A percentile compares a stretch with the other conserved stretches of the same genome.
Conservation (phyloP, 2,888 invertebrate genomes). For the Euzophera pinguis region DNA sequence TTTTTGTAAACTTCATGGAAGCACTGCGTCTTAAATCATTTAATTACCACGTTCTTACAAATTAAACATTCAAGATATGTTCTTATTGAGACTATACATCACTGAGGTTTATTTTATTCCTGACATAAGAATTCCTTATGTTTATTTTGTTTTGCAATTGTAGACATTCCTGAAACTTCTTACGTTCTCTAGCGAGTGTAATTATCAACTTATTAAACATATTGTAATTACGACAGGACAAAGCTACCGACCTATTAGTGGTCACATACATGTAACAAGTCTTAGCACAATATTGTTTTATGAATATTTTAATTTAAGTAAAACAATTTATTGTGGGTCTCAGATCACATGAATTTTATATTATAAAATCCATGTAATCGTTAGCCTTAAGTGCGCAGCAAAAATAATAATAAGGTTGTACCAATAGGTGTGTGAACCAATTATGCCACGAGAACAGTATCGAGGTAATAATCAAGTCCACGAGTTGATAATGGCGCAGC, state of each 20-base stretch:
- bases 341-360: background rate
- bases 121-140: slow-evolving; percentile 13
- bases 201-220: slow-evolving; percentile 9
- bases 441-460: slow-evolving; percentile 37
- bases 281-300: background rate
- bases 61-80: slow-evolving; percentile 34
- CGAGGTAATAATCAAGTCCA: slow-evolving; percentile 55
- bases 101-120: slow-evolving; percentile 13
- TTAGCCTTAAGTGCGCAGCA: slow-evolving; percentile 16
- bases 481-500: slow-evolving; percentile 55
- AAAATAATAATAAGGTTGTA: slow-evolving; percentile 26
- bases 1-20: slow-evolving; percentile 15
- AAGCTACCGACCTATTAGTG: slow-evolving; percentile 26
- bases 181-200: slow-evolving; percentile 33
- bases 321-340: background rate
- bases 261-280: slow-evolving; percentile 21
- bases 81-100: slow-evolving; percentile 32
- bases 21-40: slow-evolving; percentile 22
- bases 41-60: background rate
- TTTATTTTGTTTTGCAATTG: slow-evolving; percentile 30
- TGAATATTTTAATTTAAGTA: slow-evolving; percentile 10
- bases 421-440: slow-evolving; percentile 37
- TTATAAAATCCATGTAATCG: background rate
- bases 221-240: slow-evolving; percentile 29
- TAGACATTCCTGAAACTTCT: slow-evolving; percentile 49